These are phyloP conservation scores for Drosophila teissieri DNA, from an alignment of 1,140 invertebrate genomes.

Conservation along the genomic window DNA sequence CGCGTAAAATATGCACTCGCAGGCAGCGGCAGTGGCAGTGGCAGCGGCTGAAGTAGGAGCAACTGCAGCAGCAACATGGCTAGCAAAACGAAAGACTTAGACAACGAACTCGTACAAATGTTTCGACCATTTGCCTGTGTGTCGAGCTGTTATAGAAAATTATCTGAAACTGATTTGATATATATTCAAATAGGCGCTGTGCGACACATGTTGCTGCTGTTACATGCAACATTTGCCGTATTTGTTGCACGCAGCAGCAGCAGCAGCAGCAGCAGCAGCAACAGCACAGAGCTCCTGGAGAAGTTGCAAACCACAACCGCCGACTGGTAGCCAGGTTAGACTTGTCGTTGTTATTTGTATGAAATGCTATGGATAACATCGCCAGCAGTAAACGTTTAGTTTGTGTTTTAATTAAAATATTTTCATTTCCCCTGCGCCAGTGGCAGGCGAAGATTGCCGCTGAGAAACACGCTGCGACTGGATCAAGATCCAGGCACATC, in stretches of 20 bases:
- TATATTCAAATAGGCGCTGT: conserved; percentile 82
- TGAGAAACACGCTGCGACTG: conserved; percentile 41
- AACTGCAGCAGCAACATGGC: conserved; percentile 2
- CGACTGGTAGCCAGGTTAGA: conserved; percentile 31
- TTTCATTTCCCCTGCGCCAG: conserved; percentile 58
- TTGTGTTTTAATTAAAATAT: conserved; percentile 83
- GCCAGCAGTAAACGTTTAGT: conserved; percentile 80
- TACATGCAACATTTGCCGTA: conserved; percentile 77
- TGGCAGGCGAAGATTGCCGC: conserved; percentile 37
- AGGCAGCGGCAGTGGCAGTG: conserved; percentile 15
- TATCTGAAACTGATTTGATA: conserved; percentile 83
- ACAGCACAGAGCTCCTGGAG: conserved; percentile 25
- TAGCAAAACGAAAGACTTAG: conserved; percentile 75
- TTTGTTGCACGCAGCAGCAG: conserved; percentile 70
- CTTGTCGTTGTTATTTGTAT: conserved; percentile 65
- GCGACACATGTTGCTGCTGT: conserved; percentile 77
- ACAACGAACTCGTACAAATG: conserved; percentile 76
- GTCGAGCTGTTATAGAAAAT: conserved; percentile 79
- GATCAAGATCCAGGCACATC: conserved; percentile 72
- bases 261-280: conserved; percentile 49
- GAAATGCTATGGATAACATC: conserved; percentile 72
- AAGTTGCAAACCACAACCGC: conserved; percentile 31
- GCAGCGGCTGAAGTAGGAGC: conserved; percentile 4
- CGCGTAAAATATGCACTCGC: conserved; percentile 79
- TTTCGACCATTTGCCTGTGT: conserved; percentile 53